A percentile compares a stretch with the other conserved stretches of the same genome.
These are phyloP conservation scores for Pseudocheirus occidentalis DNA, from an alignment of 2,797 vertebrate species.

Conservation along the genomic window DNA sequence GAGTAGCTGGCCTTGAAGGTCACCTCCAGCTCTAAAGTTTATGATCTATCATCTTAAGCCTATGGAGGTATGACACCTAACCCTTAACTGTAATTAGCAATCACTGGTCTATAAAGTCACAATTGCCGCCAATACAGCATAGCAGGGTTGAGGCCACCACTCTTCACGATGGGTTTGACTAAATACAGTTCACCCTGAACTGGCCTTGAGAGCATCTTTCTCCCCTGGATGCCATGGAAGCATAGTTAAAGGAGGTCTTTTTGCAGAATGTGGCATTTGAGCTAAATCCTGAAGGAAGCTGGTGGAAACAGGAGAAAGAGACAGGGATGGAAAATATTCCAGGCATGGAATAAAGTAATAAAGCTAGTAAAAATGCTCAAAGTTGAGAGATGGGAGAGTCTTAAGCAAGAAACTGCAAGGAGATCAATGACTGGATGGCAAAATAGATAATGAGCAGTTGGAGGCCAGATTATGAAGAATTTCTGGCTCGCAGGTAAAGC, in stretches of 20 bases:
- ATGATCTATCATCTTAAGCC: background rate
- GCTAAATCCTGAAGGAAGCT: background rate
- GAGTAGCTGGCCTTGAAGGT: background rate
- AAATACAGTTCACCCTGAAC: too few relatives aligned
- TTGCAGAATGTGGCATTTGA: background rate
- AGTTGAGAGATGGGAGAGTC: background rate
- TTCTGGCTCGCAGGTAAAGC: background rate
- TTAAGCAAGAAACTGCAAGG: background rate
- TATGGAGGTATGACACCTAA: background rate
- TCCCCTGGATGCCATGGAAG: too few relatives aligned
- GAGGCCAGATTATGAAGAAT: background rate
- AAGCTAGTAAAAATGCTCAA: too few relatives aligned
- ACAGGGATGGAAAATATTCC: too few relatives aligned
- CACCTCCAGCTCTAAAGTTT: background rate
- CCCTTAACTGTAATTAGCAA: background rate
- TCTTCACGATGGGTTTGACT: background rate
- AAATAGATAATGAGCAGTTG: background rate
- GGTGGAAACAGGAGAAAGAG: too few relatives aligned
- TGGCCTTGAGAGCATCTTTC: too few relatives aligned
- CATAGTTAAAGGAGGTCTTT: background rate
- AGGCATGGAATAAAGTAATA: too few relatives aligned
- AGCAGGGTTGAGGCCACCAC: background rate
- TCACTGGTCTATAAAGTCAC: background rate
- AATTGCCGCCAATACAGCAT: background rate
- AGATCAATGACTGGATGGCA: background rate